A percentile compares a stretch with the other conserved stretches of the same genome.
Conservation (phyloP, 2,888 invertebrate genomes). For the Cheilosia scutellata region DNA sequence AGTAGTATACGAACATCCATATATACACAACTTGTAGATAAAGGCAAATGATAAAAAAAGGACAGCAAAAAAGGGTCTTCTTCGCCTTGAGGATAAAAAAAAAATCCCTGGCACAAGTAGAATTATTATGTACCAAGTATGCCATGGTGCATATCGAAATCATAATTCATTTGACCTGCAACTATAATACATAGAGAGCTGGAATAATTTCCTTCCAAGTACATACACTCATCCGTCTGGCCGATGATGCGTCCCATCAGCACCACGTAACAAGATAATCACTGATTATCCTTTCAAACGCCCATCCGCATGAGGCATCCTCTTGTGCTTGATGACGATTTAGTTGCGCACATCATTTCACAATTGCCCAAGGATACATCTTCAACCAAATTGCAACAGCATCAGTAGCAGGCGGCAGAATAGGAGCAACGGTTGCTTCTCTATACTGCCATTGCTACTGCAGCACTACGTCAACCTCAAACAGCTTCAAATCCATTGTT, state of each 20-base stretch:
- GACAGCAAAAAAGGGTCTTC: slow-evolving; percentile 2
- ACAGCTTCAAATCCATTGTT: slow-evolving; percentile 66
- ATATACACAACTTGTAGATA: neutral
- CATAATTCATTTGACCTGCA: slow-evolving; percentile 52
- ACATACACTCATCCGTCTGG: slow-evolving; percentile 39
- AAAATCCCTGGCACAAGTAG: neutral
- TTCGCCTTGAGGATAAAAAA: neutral
- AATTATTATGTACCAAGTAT: slow-evolving; percentile 1
- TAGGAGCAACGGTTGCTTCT: slow-evolving; percentile 18
- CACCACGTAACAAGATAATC: slow-evolving; percentile 71
- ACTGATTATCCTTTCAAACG: slow-evolving; percentile 64
- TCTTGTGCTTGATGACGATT: slow-evolving; percentile 56
- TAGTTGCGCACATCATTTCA: slow-evolving; percentile 64
- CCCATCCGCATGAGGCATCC: slow-evolving; percentile 40
- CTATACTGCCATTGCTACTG: neutral
- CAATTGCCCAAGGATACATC: slow-evolving; percentile 62
- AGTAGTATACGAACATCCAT: neutral
- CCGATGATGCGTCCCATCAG: slow-evolving; percentile 63
- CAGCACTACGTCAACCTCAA: slow-evolving; percentile 58
- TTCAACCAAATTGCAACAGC: slow-evolving; percentile 57
- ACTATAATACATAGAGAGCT: neutral
- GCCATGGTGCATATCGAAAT: slow-evolving; percentile 5
- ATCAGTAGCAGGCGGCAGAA: slow-evolving; percentile 14
- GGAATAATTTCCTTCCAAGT: slow-evolving; percentile 50
- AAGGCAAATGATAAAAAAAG: neutral